phyloP scores from a whole-genome alignment of 2,797 vertebrate species.

The Saxicola maurus region DNA sequence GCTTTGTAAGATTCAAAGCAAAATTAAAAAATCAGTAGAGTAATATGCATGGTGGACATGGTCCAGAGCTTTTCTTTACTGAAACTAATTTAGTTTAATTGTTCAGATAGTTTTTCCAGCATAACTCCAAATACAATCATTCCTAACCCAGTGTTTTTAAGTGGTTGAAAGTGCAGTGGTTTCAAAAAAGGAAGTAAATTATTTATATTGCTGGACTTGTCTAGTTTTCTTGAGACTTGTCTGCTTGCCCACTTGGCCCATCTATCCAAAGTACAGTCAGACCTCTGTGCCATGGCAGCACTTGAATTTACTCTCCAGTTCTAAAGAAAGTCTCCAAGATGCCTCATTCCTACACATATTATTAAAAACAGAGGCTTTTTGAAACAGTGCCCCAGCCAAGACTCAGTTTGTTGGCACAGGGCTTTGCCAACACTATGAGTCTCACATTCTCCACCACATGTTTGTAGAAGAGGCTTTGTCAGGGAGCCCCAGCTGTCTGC shows the following conservation, averaged over 20 bases:
- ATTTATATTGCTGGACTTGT: neutral
- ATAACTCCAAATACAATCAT: neutral
- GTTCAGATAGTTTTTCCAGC: neutral
- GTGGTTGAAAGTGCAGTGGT: neutral
- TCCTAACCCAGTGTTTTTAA: neutral
- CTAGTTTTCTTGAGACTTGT: neutral
- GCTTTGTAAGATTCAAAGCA: neutral
- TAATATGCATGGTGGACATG: neutral
- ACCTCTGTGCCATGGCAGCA: neutral
- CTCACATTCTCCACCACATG: fast-evolving
- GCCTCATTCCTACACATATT: neutral
- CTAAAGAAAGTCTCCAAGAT: neutral
- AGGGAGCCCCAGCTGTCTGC: no score
- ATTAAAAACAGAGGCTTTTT: neutral
- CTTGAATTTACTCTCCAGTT: neutral
- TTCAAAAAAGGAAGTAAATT: neutral
- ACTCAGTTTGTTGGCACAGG: neutral
- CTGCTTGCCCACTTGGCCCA: neutral
- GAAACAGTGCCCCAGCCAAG: neutral
- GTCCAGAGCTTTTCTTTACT: neutral
- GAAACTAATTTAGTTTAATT: neutral
- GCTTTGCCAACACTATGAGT: neutral
- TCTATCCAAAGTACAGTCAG: neutral
- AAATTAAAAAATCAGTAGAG: neutral
- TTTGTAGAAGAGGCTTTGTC: neutral